A percentile compares a stretch with the other conserved stretches of the same genome.
These are phyloP conservation scores for Crax fasciolata DNA, from an alignment of 2,797 vertebrate genomes.

Conservation along the genomic window DNA sequence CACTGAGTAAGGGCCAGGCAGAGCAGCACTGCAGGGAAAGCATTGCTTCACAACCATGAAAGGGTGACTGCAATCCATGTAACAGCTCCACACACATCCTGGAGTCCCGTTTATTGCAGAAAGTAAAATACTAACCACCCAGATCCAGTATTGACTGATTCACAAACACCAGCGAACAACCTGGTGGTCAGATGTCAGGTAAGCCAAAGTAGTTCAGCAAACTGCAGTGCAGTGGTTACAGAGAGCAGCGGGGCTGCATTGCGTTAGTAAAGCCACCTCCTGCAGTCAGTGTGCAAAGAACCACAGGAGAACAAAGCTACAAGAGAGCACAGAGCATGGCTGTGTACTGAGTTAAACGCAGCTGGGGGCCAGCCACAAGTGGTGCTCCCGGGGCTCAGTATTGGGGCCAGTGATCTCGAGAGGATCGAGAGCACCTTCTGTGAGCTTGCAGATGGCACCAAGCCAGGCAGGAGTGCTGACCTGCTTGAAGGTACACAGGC, in stretches of 20 bases:
- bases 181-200: fast-evolving
- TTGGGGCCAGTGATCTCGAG: no score
- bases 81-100: fast-evolving
- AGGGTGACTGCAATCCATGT: fast-evolving
- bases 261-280: fast-evolving
- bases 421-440: no score
- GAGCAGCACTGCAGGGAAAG: not conserved
- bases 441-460: no score
- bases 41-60: fast-evolving
- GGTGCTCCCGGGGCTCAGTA: no score
- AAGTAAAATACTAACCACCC: not conserved
- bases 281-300: fast-evolving
- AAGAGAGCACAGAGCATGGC: not conserved
- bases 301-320: not conserved
- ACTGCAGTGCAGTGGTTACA: fast-evolving
- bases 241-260: not conserved
- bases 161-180: not conserved
- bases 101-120: not conserved
- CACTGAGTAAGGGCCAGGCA: not conserved
- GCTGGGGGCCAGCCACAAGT: not conserved
- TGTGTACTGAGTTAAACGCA: not conserved
- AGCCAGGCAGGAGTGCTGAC: no score
- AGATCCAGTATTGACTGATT: not conserved
- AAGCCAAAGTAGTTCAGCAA: not conserved
- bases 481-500: no score